These are phyloP conservation scores for Leptopilina syphax DNA, from an alignment of 2,888 invertebrate genomes.

Conservation along the genomic window DNA sequence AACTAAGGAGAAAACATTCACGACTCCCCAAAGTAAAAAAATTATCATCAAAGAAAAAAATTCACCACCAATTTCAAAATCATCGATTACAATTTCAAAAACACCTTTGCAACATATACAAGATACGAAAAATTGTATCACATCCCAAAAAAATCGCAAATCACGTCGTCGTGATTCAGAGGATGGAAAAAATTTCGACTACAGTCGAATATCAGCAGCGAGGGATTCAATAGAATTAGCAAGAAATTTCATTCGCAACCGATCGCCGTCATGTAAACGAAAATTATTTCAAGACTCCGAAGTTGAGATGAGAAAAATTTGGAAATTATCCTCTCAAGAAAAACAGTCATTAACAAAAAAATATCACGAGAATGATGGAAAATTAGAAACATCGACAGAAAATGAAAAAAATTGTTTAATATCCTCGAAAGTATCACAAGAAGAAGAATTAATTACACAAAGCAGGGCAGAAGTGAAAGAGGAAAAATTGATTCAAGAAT, in stretches of 20 bases:
- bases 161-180: constrained; percentile 1
- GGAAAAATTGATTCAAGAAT: constrained; percentile 10
- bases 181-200: constrained; percentile 15
- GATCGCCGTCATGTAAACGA: constrained; percentile 43
- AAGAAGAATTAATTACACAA: constrained; percentile 39
- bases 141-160: background rate
- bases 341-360: background rate
- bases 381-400: too few species aligned
- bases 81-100: too few species aligned
- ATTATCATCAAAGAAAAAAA: too few species aligned
- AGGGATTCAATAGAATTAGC: constrained; percentile 52
- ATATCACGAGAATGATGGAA: too few species aligned
- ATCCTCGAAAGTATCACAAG: constrained; percentile 30
- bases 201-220: constrained; percentile 40
- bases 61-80: too few species aligned
- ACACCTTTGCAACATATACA: background rate
- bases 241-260: constrained; percentile 40
- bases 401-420: too few species aligned
- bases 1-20: background rate
- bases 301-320: background rate
- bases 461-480: too few species aligned
- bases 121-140: background rate
- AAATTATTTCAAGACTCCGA: constrained; percentile 44
- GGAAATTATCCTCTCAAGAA: background rate
- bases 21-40: background rate